Base-by-base conservation (phyloP, 2,888 invertebrate species). In the Ethmia dodecea region DNA sequence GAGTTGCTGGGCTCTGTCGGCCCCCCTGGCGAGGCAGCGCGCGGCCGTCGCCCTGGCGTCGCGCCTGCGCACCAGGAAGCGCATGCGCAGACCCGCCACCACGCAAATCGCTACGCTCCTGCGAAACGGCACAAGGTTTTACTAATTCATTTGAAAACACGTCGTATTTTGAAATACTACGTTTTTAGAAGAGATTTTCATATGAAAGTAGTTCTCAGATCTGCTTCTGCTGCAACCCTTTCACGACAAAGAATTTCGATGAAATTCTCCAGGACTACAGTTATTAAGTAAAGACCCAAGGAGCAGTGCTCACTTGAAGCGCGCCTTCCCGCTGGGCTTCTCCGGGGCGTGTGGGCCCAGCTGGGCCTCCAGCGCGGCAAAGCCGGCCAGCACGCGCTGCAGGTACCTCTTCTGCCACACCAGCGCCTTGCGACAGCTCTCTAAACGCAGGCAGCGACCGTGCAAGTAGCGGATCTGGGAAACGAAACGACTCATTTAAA, bases 381-480 rank as follows among this genome's bases (percentile, higher is more conserved):
- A 83, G 0, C 83, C 86, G 1, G 76, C 69, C 28, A 94, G 63
- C 38, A 93, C 89, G 10, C 92, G 88, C 44, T 94, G 88, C 34
- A 98, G 78, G 71, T 96, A 97, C 12, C 93, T 89, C 77, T 98
- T 98, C 83, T 98, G 98, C 89, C 93, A 97, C 33, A 93, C 90
- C 34, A 98, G 83, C 9, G 96, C 94, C 68, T 96, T 96, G 38
- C 94, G 90, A 55, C 93, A 94, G 60, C 96, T 95, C 64, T 97
- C 94, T 3, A 93, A 89, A 18, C 94, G 88, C 47, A 96, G 78
- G 63, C 92, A 94, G 28, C 84, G 79, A 1, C 77, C 74, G 62
- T 87, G 81, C 16, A 86, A 65, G 61, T 73, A 84, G 9, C 84
- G 79, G 45, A 86, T 73, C 86, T 87, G 55, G 0, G n/a, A n/a